These are phyloP conservation scores for Ceyx margarethae DNA, from an alignment of 2,113 vertebrate species.

Conservation along the genomic window DNA sequence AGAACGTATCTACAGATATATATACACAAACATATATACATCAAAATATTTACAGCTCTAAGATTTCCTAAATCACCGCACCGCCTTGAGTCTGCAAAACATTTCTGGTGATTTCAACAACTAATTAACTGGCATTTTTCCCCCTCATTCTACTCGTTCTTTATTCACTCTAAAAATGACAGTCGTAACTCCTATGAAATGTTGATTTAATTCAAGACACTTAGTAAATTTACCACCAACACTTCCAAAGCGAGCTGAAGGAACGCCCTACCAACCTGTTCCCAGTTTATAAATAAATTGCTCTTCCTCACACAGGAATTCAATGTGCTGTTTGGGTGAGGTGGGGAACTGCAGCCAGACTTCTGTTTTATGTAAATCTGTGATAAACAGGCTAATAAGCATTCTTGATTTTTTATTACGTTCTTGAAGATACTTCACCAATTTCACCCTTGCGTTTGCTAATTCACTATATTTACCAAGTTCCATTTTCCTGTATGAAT, in stretches of 20 bases:
- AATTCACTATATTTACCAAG: background rate
- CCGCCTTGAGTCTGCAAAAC: constrained; percentile 1
- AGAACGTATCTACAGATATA: background rate
- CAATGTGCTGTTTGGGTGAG: background rate
- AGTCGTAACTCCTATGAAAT: constrained; percentile 70
- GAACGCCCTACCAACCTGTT: constrained; percentile 71
- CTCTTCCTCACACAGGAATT: constrained; percentile 50
- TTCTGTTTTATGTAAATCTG: constrained; percentile 29
- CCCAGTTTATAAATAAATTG: constrained; percentile 74
- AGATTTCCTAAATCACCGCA: background rate
- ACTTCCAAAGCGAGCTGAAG: constrained; percentile 79
- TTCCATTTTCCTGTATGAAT: background rate
- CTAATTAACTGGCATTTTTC: background rate
- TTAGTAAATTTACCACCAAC: constrained; percentile 76
- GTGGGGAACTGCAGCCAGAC: constrained; percentile 50
- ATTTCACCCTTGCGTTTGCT: background rate
- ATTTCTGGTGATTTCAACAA: background rate
- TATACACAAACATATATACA: background rate
- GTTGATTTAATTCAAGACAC: constrained; percentile 72
- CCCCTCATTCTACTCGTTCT: background rate
- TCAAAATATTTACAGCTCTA: constrained; percentile 33
- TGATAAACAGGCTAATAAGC: constrained; percentile 48
- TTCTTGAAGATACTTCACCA: background rate
- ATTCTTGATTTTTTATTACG: background rate
- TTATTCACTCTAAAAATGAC: constrained; percentile 62